Evolutionary conservation across 2,797 vertebrate species (phyloP), one percentile per base, ranked within the genome.

Genomic region (Karalla daura): DNA sequence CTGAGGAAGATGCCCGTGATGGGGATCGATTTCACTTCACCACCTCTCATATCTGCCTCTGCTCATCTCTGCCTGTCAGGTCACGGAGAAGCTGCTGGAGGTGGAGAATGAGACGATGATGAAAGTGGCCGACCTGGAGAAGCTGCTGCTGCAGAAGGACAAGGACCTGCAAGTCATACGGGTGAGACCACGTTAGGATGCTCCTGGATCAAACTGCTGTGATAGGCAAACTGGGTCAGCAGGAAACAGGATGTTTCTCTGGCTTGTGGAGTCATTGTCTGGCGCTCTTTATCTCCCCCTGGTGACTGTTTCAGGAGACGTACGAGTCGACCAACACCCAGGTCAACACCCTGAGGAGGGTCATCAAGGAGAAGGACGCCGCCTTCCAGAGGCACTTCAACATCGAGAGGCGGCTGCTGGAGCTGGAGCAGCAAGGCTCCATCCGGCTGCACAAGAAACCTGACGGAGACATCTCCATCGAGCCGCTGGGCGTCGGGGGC

Each of bases 31-130:
- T 64, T 68, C 15, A 40, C 30, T 70, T 68, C 58, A 9, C 24
- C 68, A 25, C 54, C 54, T 65, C 52, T 72, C 66, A 46, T 86
- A 63, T 54, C 50, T 58, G 41, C 23, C 40, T 40, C 21, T 56
- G 13, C 21, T 58, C 40, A 13, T 1, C 70, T 59, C 49, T 70
- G 54, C 64, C 32, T 32, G 56, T 21, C 84, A 99, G 98, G 95
- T 98, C 76, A 96, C 96, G 0, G 98, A 99, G 91, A 98, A 98
- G 93, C 95, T 99, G 72, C 91, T 98, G 87, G 98, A 99, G 80
- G 91, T 97, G 70, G 98, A 99, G 90, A 98, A 99, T 73, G 98
- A 98, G 86, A 98, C 97, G 33, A 96, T 99, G 92, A 98, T 96
- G 96, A 95, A 97, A 66, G 97, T 99, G 40, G 97, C 97, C 0